These are phyloP conservation scores for Hydropsyche tenuis DNA, from an alignment of 1,140 invertebrate species.

Conservation along the genomic window DNA sequence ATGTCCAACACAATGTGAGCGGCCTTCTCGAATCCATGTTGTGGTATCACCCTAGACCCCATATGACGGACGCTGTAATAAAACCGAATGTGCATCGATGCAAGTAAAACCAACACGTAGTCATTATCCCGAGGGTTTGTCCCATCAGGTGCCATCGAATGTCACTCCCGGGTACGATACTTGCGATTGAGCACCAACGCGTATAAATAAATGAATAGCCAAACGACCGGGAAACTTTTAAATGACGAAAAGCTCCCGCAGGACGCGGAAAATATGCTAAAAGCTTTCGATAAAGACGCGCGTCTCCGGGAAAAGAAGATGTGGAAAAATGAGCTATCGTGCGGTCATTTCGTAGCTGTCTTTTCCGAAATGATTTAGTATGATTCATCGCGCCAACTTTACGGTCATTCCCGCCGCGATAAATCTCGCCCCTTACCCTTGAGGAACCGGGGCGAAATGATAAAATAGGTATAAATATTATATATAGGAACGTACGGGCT, in stretches of 20 bases:
- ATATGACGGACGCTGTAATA: conserved; percentile 10
- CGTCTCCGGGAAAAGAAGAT: not conserved
- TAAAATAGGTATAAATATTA: conserved; percentile 22
- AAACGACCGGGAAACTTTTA: not conserved
- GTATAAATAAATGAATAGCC: conserved; percentile 9
- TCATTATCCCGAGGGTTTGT: too few relatives aligned
- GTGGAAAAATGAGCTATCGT: too few relatives aligned
- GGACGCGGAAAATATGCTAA: conserved; percentile 13
- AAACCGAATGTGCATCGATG: conserved; percentile 13
- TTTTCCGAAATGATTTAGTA: conserved; percentile 37
- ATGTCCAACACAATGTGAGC: not conserved
- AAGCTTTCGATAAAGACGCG: conserved; percentile 1
- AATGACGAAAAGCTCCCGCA: conserved; percentile 8
- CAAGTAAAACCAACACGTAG: not conserved
- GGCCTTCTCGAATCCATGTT: not conserved
- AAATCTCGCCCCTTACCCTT: conserved; percentile 27
- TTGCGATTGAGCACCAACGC: not conserved
- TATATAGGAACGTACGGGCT: too few relatives aligned
- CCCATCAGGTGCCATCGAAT: conserved; percentile 3
- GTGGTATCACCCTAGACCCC: not conserved
- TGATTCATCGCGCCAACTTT: conserved; percentile 42
- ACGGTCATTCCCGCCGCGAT: conserved; percentile 42
- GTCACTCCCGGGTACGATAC: conserved; percentile 17
- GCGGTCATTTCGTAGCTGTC: too few relatives aligned
- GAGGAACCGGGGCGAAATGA: conserved; percentile 32